Conservation (phyloP, 2,113 vertebrate species). For the Lamprologus sp. region DNA sequence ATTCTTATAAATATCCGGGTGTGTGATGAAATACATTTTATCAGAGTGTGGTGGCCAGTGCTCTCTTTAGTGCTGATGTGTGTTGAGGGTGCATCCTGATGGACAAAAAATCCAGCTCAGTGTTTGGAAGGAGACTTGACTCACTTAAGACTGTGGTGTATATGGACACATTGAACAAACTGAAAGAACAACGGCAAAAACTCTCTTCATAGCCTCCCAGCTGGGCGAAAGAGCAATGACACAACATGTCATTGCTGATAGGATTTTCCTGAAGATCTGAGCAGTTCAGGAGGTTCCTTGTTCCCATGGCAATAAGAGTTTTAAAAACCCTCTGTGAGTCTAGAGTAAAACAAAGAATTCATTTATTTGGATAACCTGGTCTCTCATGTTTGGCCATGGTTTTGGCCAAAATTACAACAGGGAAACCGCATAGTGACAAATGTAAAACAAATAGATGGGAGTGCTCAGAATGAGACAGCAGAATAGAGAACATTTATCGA, state of each 20-base stretch:
- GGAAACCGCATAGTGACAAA: neutral
- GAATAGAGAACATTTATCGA: neutral
- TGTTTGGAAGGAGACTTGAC: neutral
- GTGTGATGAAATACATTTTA: neutral
- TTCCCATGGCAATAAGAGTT: neutral
- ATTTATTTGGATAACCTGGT: neutral
- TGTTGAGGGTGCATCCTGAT: neutral
- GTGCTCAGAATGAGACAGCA: neutral
- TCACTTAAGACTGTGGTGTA: neutral
- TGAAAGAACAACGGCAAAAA: neutral
- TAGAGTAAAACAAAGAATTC: neutral
- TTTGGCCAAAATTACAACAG: neutral
- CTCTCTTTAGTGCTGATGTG: neutral
- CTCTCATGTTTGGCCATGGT: neutral
- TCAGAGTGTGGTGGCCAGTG: neutral
- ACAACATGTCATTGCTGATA: neutral
- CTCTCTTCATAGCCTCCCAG: neutral
- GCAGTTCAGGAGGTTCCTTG: neutral
- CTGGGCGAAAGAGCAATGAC: neutral
- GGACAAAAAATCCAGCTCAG: neutral
- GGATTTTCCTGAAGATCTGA: neutral
- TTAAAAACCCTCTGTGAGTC: neutral
- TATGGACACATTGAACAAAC: neutral
- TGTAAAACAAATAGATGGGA: neutral
- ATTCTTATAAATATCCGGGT: neutral